A percentile compares a stretch with the other conserved stretches of the same genome.
Evolutionary conservation across 1,140 invertebrate genomes (phyloP).

Genomic region (Drosophila carrolli): DNA sequence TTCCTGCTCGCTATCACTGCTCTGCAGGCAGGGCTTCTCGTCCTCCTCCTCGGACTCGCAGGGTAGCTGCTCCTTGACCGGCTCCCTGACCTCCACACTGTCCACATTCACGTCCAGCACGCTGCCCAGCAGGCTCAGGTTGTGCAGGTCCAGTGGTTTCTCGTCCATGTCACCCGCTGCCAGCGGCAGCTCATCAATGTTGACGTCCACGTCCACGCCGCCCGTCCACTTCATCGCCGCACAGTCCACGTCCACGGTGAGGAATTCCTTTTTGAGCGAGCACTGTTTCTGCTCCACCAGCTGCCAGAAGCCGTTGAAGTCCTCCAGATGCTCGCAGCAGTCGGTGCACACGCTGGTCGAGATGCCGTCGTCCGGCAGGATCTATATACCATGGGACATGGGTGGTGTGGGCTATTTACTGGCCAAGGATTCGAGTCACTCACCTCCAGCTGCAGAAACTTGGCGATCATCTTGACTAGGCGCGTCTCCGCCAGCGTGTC

Average conservation of each 20-base stretch:
- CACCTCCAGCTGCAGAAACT: slow-evolving; percentile 73
- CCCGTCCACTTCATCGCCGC: slow-evolving; percentile 60
- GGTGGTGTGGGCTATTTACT: no score
- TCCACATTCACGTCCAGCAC: slow-evolving; percentile 71
- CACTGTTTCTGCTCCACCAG: slow-evolving; percentile 71
- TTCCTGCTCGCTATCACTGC: slow-evolving; percentile 25
- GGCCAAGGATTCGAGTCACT: neutral
- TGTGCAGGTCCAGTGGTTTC: slow-evolving; percentile 69
- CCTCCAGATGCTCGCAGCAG: slow-evolving; percentile 74
- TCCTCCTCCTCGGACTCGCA: slow-evolving; percentile 27
- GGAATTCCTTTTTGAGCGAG: slow-evolving; percentile 72
- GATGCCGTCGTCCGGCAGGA: slow-evolving; percentile 68
- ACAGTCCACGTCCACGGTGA: slow-evolving; percentile 71
- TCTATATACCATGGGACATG: slow-evolving; percentile 26
- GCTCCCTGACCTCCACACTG: slow-evolving; percentile 53
- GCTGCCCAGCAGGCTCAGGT: slow-evolving; percentile 66
- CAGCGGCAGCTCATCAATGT: slow-evolving; percentile 64
- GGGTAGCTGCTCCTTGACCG: slow-evolving; percentile 24
- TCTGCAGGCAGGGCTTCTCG: slow-evolving; percentile 6
- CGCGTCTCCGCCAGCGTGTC: slow-evolving; percentile 67
- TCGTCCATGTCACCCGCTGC: slow-evolving; percentile 60
- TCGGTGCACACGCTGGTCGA: slow-evolving; percentile 71
- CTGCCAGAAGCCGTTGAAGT: slow-evolving; percentile 75
- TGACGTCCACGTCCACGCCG: slow-evolving; percentile 63
- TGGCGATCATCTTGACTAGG: slow-evolving; percentile 76